Conservation (phyloP, 2,113 vertebrate genomes). For the Catharus minimus region DNA sequence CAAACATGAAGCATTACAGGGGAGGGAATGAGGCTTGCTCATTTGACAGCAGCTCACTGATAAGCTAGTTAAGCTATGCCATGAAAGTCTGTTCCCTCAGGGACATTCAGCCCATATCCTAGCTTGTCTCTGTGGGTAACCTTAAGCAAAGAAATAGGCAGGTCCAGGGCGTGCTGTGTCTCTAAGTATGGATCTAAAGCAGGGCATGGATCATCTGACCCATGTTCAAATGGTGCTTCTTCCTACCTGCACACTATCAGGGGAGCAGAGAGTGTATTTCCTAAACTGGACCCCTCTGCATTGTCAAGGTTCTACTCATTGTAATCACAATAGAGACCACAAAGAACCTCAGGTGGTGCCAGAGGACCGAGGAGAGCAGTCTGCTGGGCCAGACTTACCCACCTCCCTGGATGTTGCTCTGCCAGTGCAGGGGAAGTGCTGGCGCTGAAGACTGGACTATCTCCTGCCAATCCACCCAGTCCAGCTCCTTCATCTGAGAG, state of each 20-base stretch:
- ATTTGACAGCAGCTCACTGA: background rate
- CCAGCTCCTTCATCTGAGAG: background rate
- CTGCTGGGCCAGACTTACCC: background rate
- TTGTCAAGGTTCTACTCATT: background rate
- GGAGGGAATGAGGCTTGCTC: background rate
- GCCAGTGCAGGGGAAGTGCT: background rate
- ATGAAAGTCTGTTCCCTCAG: background rate
- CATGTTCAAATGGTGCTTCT: background rate
- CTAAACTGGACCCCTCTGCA: background rate
- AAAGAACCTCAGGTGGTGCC: background rate
- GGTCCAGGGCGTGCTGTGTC: background rate
- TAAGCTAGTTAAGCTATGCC: background rate
- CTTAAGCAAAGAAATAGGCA: background rate
- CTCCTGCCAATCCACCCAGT: background rate
- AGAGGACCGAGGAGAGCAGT: accelerated
- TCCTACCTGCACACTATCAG: background rate
- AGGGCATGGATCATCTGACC: background rate
- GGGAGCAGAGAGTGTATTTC: background rate
- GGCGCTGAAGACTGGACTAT: background rate
- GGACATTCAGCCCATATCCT: background rate
- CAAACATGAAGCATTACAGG: background rate
- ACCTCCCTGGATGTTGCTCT: background rate
- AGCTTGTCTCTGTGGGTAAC: accelerated
- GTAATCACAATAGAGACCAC: accelerated
- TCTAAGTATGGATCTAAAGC: background rate